A percentile compares a stretch with the other conserved stretches of the same genome.
Evolutionary conservation across 2,888 invertebrate genomes (phyloP).

Genomic region (Drosophila neutralis): DNA sequence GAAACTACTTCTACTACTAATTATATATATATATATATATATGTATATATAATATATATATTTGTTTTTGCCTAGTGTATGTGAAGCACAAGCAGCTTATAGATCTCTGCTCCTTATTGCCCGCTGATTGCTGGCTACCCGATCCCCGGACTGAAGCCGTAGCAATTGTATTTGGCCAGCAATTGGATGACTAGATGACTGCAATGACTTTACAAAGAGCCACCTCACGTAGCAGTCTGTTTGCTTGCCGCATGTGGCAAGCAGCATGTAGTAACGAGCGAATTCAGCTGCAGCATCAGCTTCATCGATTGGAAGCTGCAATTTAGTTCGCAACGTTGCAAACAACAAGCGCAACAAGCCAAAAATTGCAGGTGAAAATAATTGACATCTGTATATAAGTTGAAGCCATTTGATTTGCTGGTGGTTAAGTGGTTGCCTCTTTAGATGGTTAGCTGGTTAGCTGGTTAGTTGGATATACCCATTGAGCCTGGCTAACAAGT

Average conservation of each 20-base stretch:
- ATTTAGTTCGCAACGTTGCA: slow-evolving; percentile 43
- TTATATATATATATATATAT: background rate
- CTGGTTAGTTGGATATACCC: slow-evolving; percentile 15
- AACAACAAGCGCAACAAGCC: slow-evolving; percentile 28
- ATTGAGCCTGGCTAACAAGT: slow-evolving; percentile 47
- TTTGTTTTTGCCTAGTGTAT: background rate
- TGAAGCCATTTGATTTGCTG: slow-evolving; percentile 64
- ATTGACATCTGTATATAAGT: slow-evolving; percentile 78
- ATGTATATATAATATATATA: background rate
- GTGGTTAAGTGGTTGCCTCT: slow-evolving; percentile 30
- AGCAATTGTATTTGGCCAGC: slow-evolving; percentile 65
- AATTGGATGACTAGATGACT: slow-evolving; percentile 68
- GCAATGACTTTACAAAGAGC: slow-evolving; percentile 35
- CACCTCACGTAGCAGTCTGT: slow-evolving; percentile 61
- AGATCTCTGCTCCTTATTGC: slow-evolving; percentile 37
- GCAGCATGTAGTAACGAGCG: slow-evolving; percentile 39
- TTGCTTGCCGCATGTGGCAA: slow-evolving; percentile 49
- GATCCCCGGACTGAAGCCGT: slow-evolving; percentile 21
- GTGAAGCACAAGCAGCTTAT: slow-evolving; percentile 23
- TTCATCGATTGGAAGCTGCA: slow-evolving; percentile 44
- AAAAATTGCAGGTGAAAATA: slow-evolving; percentile 74
- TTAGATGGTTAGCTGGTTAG: background rate
- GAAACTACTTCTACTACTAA: too few relatives aligned
- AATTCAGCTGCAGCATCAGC: slow-evolving; percentile 35
- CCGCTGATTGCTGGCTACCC: slow-evolving; percentile 9